These are phyloP conservation scores for Lota lota DNA, from an alignment of 2,113 vertebrate genomes.

Conservation along the genomic window DNA sequence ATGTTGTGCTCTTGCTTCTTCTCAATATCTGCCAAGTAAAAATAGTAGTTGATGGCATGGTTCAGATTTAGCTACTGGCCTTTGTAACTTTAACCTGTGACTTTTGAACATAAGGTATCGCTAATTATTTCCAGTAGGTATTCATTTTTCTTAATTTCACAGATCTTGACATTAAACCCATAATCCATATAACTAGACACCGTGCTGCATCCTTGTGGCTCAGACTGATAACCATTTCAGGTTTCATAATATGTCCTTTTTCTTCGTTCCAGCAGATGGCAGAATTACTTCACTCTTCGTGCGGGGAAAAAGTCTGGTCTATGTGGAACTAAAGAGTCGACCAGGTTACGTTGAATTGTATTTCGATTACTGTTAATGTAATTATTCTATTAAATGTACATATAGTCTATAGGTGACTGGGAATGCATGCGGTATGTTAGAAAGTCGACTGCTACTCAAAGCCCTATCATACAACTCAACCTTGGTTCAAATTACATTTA, in stretches of 20 bases:
- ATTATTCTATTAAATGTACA: constrained; percentile 10
- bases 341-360: constrained; percentile 38
- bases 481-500: constrained; percentile 1
- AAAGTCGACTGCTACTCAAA: constrained; percentile 2
- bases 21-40: neutral
- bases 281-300: constrained; percentile 15
- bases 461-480: constrained; percentile 6
- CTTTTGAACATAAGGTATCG: too few relatives aligned
- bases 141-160: too few relatives aligned
- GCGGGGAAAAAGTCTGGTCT: constrained; percentile 11
- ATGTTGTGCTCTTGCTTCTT: too few relatives aligned
- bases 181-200: too few relatives aligned
- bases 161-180: too few relatives aligned
- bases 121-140: neutral
- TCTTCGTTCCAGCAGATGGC: constrained; percentile 59
- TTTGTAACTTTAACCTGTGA: neutral
- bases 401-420: neutral
- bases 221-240: too few relatives aligned
- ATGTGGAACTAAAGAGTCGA: constrained; percentile 54
- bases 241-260: too few relatives aligned
- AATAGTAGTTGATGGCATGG: neutral
- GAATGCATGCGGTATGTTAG: neutral
- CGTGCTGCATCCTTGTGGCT: too few relatives aligned
- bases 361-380: constrained; percentile 24
- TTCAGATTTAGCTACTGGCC: neutral